phyloP scores from a whole-genome alignment of 2,888 invertebrate species.

The Pterobdella sp. region DNA sequence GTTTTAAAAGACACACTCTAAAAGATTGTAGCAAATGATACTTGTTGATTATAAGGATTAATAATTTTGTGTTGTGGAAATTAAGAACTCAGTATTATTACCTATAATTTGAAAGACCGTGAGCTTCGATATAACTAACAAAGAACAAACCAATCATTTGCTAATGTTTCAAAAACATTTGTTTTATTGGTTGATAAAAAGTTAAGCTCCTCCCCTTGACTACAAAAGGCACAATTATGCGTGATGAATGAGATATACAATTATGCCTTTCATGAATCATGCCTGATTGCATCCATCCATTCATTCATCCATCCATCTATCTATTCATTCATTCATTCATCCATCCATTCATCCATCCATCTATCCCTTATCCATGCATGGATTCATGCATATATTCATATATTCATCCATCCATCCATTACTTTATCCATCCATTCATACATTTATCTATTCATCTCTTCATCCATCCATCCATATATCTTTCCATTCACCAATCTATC shows the following conservation, averaged over 20 bases:
- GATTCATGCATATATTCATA: not conserved
- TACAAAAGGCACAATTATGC: not conserved
- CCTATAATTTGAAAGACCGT: not conserved
- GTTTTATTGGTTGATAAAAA: not conserved
- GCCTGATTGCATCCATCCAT: not conserved
- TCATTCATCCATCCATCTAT: not conserved
- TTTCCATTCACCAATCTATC: too few relatives aligned
- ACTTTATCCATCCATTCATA: not conserved
- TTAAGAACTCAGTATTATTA: too few relatives aligned
- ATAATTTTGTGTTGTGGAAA: too few relatives aligned
- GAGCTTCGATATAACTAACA: conserved; percentile 15
- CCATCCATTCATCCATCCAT: not conserved
- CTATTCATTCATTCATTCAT: not conserved
- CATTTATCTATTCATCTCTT: too few relatives aligned
- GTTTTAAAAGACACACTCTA: too few relatives aligned
- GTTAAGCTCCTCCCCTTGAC: not conserved
- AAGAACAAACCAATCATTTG: not conserved
- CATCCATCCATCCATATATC: too few relatives aligned
- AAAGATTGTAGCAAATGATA: too few relatives aligned
- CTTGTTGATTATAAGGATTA: too few relatives aligned
- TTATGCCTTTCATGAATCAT: conserved; percentile 12
- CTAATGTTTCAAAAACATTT: not conserved
- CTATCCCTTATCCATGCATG: not conserved
- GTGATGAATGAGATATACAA: not conserved
- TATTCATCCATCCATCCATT: not conserved